Conservation (phyloP, 2,888 invertebrate genomes). For the Volucella inanis region DNA sequence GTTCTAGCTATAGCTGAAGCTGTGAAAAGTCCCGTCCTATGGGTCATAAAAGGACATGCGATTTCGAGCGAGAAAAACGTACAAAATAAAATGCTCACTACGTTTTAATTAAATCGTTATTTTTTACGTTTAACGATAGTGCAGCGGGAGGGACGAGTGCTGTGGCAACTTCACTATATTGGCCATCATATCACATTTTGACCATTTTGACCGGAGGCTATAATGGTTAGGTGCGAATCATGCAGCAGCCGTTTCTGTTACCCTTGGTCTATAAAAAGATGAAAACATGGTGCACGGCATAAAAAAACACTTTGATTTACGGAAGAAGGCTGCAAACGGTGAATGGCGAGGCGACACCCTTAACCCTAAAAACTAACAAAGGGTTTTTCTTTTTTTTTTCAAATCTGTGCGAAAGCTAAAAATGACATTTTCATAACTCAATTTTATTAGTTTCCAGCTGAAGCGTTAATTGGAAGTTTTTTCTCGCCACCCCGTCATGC, state of each 20-base stretch:
- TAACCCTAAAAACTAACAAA: not conserved
- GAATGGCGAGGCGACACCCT: not conserved
- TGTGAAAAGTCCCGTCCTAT: conserved; percentile 26
- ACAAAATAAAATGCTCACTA: conserved; percentile 49
- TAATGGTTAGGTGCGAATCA: conserved; percentile 35
- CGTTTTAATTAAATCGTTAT: conserved; percentile 68
- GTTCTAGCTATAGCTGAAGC: too few relatives aligned
- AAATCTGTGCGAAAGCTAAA: conserved; percentile 45
- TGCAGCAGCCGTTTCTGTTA: too few relatives aligned
- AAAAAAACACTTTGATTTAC: not conserved
- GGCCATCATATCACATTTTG: conserved; percentile 34
- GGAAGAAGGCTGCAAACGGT: not conserved
- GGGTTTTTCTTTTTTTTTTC: conserved; percentile 11
- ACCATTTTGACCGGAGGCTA: conserved; percentile 18
- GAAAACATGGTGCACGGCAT: conserved; percentile 8
- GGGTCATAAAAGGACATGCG: conserved; percentile 60
- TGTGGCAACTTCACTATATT: not conserved
- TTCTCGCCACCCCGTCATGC: conserved; percentile 15
- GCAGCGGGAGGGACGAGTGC: too few relatives aligned
- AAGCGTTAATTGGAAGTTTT: conserved; percentile 50
- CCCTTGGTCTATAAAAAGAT: not conserved
- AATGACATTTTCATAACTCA: conserved; percentile 59
- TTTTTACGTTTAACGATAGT: conserved; percentile 22
- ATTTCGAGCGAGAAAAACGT: conserved; percentile 44
- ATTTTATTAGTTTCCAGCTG: conserved; percentile 57